phyloP scores from a whole-genome alignment of 1,140 invertebrate species.

The Amyelois transitella region DNA sequence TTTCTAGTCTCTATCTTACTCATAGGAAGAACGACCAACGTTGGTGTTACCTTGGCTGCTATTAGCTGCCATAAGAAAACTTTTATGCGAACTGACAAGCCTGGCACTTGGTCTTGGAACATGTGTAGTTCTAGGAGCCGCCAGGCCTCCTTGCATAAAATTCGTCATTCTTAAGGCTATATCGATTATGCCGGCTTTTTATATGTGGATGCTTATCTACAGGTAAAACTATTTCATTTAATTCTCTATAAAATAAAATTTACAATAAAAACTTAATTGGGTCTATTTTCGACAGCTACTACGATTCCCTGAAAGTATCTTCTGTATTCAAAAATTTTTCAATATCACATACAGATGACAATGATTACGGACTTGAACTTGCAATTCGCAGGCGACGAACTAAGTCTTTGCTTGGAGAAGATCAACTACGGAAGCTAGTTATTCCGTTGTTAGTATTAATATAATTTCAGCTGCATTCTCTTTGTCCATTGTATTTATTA shows the following conservation, averaged over 20 bases:
- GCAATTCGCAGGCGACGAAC: constrained; percentile 54
- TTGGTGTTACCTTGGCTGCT: constrained; percentile 60
- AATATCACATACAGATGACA: constrained; percentile 29
- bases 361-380: constrained; percentile 52
- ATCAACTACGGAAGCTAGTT: constrained; percentile 45
- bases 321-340: constrained; percentile 47
- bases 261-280: neutral
- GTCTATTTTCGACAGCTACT: constrained; percentile 38
- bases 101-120: constrained; percentile 55
- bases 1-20: neutral
- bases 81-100: constrained; percentile 57
- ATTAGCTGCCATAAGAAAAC: constrained; percentile 50
- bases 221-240: constrained; percentile 40
- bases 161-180: constrained; percentile 52
- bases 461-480: neutral
- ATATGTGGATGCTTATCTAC: constrained; percentile 61
- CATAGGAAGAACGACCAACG: constrained; percentile 52
- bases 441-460: constrained; percentile 39
- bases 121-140: constrained; percentile 51
- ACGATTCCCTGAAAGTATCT: constrained; percentile 51
- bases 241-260: neutral
- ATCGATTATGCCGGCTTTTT: constrained; percentile 51
- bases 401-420: constrained; percentile 55
- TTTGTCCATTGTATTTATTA: too few species aligned
- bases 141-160: constrained; percentile 47